Evolutionary conservation across 64 coral and sea anemone genomes (phyloP).

Genomic region (Stichodactyla helianthus): DNA sequence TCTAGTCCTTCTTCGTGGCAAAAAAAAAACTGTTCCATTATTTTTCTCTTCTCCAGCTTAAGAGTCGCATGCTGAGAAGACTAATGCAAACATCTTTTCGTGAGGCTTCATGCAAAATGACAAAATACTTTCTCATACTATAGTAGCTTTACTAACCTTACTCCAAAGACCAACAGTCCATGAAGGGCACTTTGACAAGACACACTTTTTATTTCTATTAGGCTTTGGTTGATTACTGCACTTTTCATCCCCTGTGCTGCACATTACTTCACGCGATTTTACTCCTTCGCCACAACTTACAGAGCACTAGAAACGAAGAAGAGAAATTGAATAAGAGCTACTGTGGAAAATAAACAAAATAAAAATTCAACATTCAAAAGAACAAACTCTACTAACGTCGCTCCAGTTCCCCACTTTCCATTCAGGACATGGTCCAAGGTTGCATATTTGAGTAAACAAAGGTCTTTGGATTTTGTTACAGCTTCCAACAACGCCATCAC

Average conservation of each 20-base stretch:
- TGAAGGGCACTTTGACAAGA: slow-evolving; percentile 5
- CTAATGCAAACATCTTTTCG: no score
- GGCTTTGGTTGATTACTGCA: slow-evolving; percentile 18
- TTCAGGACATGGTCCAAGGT: slow-evolving; percentile 31
- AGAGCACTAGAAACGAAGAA: slow-evolving; percentile 22
- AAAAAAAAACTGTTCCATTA: no score
- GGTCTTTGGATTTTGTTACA: slow-evolving; percentile 19
- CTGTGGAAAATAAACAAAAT: not conserved
- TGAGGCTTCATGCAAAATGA: no score
- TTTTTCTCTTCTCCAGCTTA: no score
- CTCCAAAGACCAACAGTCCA: slow-evolving; percentile 41
- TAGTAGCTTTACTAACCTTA: slow-evolving; percentile 19
- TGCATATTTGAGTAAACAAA: not conserved
- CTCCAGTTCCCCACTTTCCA: slow-evolving; percentile 57
- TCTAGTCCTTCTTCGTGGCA: no score
- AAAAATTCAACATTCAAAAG: not conserved
- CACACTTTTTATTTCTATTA: not conserved
- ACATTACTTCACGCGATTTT: slow-evolving; percentile 21
- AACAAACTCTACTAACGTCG: slow-evolving; percentile 16
- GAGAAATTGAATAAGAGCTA: not conserved
- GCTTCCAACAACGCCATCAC: slow-evolving; percentile 31
- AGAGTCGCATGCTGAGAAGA: no score
- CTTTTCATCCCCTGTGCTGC: slow-evolving; percentile 20
- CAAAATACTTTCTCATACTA: not conserved
- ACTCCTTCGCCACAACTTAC: slow-evolving; percentile 40